These are phyloP conservation scores for Turnix velox DNA, from an alignment of 2,113 vertebrate genomes.

Conservation along the genomic window DNA sequence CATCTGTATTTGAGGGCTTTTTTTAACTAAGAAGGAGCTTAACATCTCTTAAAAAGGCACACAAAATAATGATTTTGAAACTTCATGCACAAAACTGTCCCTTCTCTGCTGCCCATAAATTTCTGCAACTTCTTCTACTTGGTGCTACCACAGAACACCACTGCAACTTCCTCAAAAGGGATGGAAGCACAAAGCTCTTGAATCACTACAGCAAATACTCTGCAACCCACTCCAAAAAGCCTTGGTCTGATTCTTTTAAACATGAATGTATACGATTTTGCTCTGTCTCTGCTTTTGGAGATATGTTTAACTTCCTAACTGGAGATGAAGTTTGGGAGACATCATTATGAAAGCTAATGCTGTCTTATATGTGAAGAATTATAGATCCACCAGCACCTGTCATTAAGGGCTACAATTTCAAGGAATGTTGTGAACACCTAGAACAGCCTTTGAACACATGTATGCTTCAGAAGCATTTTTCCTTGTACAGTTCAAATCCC, in stretches of 20 bases:
- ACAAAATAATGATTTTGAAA: not conserved
- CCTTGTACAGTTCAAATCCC: not conserved
- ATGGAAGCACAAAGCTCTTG: not conserved
- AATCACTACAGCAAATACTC: not conserved
- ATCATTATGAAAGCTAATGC: too few relatives aligned
- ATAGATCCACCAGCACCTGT: not conserved
- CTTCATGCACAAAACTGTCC: not conserved
- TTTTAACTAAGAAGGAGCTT: not conserved
- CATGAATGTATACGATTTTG: not conserved
- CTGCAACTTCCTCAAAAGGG: not conserved
- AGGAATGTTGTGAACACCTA: not conserved
- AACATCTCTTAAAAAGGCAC: not conserved
- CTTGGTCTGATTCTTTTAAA: not conserved
- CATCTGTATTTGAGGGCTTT: not conserved
- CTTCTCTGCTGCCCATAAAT: not conserved
- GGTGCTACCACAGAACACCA: not conserved
- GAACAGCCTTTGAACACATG: not conserved
- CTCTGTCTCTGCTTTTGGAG: not conserved
- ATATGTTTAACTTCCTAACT: too few relatives aligned
- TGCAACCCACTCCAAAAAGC: not conserved
- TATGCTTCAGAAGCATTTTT: not conserved
- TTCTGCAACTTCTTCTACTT: not conserved
- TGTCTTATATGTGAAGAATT: too few relatives aligned
- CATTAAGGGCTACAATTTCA: not conserved
- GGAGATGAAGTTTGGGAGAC: too few relatives aligned